Evolutionary conservation across 1,140 invertebrate species (phyloP), one percentile per base, ranked within the genome.

Genomic region (Heliothis subflexa): DNA sequence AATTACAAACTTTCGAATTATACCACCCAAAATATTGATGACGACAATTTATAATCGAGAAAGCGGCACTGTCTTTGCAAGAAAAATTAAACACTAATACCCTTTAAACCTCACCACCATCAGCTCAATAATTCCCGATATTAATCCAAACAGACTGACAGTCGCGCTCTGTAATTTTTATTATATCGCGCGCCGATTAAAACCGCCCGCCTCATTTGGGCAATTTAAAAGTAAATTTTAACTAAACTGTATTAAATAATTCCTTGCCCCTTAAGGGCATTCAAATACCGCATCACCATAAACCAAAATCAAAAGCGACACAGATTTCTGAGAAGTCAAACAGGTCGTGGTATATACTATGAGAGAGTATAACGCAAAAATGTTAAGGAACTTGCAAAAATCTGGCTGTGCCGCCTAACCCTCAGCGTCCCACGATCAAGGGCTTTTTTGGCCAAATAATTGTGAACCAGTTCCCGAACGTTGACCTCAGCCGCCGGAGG

Each of bases 391-490:
- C 57, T 59, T 49, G 61, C 52, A 79, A 79, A 79, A 75, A 59
- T 77, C 74, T 77, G 61, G 40, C 68, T 55, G 55, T 40, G 14
- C 64, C 59, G 62, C 70, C 49, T 75, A 81, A 81, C 83, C 83
- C 81, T 85, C 55, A 45, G 54, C 73, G 76, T 80, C 83, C 75
- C 85, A 84, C 78, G 77, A 66, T 49, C 78, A 81, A 86, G 88
- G 89, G 85, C 88, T 88, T 89, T 91, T 90, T 92, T 90, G 86
- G 85, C 59, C 84, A 86, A 87, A 89, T 85, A 89, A 83, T 81
- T 85, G 52, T 85, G 87, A 85, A 93, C 91, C 90, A 88, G 91
- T 93, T 93, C 85, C 61, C 25, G 40, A 50, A 90, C 92, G 78
- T 84, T 87, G 90, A 94, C 86, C 91, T 83, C 70, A 77, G 61